Conservation (phyloP, 30 jellyfish, hydroid and myxozoan genomes). For the Rhopilema esculentum region DNA sequence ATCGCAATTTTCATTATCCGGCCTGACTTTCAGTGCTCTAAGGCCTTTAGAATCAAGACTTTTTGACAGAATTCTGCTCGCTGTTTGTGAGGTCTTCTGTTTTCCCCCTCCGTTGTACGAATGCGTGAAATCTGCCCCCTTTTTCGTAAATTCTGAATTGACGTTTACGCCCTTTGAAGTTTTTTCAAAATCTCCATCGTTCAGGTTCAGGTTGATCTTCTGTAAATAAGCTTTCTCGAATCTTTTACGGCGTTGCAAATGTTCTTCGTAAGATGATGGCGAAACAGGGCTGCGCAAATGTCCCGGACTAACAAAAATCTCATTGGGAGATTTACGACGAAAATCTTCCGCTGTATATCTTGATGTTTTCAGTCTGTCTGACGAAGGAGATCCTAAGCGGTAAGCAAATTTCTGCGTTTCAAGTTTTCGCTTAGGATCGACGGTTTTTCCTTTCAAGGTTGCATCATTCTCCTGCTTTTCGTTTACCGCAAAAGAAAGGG, state of each 20-base stretch:
- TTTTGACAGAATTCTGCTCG: conserved; percentile 1
- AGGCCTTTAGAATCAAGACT: conserved; percentile 56
- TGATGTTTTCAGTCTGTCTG: conserved; percentile 46
- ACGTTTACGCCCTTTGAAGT: background rate
- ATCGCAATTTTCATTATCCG: conserved; percentile 31
- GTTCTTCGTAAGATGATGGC: conserved; percentile 90
- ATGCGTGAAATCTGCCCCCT: conserved; percentile 11
- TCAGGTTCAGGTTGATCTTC: conserved; percentile 39
- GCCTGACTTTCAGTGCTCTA: conserved; percentile 21
- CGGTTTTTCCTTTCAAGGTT: background rate
- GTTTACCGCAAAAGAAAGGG: background rate
- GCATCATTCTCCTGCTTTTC: background rate
- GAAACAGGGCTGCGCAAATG: conserved; percentile 89
- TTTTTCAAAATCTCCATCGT: background rate
- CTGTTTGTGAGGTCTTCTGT: background rate
- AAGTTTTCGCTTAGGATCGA: background rate
- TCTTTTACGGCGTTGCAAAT: conserved; percentile 82
- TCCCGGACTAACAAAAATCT: conserved; percentile 51
- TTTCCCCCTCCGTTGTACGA: conserved; percentile 38
- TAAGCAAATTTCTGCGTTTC: conserved; percentile 41
- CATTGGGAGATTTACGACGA: conserved; percentile 67
- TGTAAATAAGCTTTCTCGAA: conserved; percentile 57
- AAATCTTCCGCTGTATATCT: conserved; percentile 39
- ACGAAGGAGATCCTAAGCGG: conserved; percentile 13
- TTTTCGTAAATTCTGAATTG: background rate